phyloP scores from a whole-genome alignment of 1,140 invertebrate genomes.

The Eriosoma lanigerum region DNA sequence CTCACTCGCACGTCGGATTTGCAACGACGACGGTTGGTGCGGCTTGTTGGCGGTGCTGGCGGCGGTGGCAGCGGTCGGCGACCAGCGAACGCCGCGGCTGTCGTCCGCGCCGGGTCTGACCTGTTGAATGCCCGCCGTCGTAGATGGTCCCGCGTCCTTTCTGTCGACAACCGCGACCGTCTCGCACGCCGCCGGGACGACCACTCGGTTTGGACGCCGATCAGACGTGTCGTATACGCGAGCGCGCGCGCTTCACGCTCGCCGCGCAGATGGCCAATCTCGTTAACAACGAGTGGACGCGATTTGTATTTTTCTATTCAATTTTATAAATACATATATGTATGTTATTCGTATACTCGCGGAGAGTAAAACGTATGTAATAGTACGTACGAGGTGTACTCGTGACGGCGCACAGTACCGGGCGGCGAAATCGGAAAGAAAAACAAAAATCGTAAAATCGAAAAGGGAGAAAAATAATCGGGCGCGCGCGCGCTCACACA shows the following conservation, averaged over 20 bases:
- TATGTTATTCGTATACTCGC: too few species aligned
- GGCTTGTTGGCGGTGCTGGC: not conserved
- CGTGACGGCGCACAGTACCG: too few species aligned
- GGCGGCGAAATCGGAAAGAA: too few species aligned
- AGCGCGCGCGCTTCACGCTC: not conserved
- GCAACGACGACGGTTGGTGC: not conserved
- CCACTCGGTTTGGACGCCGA: not conserved
- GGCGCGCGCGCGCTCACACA: not conserved
- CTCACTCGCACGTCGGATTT: conserved; percentile 22
- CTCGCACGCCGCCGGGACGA: not conserved
- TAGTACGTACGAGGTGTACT: too few species aligned
- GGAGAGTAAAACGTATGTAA: too few species aligned
- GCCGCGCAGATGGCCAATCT: not conserved
- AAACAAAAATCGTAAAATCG: too few species aligned
- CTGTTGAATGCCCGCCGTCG: conserved; percentile 44
- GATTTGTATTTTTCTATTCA: too few species aligned
- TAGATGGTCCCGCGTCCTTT: not conserved
- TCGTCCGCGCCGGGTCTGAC: conserved; percentile 27
- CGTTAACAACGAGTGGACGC: too few species aligned
- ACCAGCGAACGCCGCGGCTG: not conserved
- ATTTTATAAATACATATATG: too few species aligned
- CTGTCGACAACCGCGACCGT: not conserved
- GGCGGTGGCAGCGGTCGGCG: not conserved
- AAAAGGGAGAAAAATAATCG: too few species aligned
- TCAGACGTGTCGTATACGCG: not conserved